Evolutionary conservation across 1,140 invertebrate species (phyloP).

Genomic region (Hydropsyche tenuis): DNA sequence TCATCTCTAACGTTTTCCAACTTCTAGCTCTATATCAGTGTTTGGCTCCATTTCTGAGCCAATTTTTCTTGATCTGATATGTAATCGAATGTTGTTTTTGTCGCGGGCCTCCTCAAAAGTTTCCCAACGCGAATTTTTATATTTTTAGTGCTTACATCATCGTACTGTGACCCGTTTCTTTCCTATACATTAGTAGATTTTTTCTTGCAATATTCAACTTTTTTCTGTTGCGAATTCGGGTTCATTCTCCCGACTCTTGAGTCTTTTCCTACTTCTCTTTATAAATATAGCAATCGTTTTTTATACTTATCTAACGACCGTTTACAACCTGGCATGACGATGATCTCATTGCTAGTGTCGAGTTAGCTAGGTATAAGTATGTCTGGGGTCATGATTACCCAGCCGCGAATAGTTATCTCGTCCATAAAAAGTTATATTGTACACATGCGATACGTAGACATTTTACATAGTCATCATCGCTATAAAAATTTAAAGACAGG

Average conservation of each 20-base stretch:
- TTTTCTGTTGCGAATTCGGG: neutral
- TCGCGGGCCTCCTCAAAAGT: slow-evolving; percentile 4
- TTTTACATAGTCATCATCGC: no score
- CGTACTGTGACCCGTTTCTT: slow-evolving; percentile 17
- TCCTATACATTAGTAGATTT: neutral
- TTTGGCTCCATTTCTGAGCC: no score
- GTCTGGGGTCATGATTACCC: no score
- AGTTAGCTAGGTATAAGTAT: no score
- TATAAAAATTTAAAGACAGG: no score
- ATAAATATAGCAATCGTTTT: neutral
- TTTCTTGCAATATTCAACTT: slow-evolving; percentile 14
- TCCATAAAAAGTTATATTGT: no score
- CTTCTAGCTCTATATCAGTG: no score
- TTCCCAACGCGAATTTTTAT: slow-evolving; percentile 30
- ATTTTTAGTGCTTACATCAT: slow-evolving; percentile 29
- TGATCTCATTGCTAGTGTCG: slow-evolving; percentile 24
- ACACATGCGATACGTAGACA: no score
- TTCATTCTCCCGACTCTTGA: slow-evolving; percentile 3
- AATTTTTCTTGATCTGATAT: no score
- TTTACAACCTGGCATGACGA: neutral
- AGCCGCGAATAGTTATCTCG: no score
- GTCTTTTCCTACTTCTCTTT: no score
- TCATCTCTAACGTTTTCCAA: no score
- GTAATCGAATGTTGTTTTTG: neutral
- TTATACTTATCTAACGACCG: neutral